A percentile compares a stretch with the other conserved stretches of the same genome.
These are phyloP conservation scores for Halichondria panicea DNA, from an alignment of 37 sponge, comb jelly and placozoan species.

Conservation along the genomic window DNA sequence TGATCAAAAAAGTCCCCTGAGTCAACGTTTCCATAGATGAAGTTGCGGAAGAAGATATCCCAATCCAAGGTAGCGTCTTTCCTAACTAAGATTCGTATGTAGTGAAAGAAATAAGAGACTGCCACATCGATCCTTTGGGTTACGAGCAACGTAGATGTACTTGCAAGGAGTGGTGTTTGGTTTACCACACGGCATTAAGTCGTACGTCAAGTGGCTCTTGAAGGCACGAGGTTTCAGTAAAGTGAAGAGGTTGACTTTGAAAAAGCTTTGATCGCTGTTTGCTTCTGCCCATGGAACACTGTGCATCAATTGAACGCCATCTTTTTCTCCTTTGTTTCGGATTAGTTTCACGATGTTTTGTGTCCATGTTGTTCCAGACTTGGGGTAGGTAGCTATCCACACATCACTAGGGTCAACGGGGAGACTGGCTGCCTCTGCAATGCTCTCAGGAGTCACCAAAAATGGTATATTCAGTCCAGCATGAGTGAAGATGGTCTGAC, in stretches of 20 bases:
- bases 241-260: too few species aligned
- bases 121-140: conserved; percentile 86
- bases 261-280: too few species aligned
- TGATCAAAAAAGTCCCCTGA: conserved; percentile 67
- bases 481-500: too few species aligned
- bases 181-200: conserved; percentile 46
- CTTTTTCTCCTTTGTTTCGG: neutral
- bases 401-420: conserved; percentile 39
- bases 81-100: too few species aligned
- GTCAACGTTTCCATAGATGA: conserved; percentile 17
- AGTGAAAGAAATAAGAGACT: too few species aligned
- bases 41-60: too few species aligned
- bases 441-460: too few species aligned
- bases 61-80: too few species aligned
- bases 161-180: conserved; percentile 50
- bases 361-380: conserved; percentile 39
- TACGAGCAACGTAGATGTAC: conserved; percentile 63
- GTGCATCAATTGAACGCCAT: neutral
- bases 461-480: too few species aligned
- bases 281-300: conserved; percentile 25
- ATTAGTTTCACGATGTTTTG: conserved; percentile 34
- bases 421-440: too few species aligned
- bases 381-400: conserved; percentile 37
- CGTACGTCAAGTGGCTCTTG: conserved; percentile 64
- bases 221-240: conserved; percentile 52